These are phyloP conservation scores for Spermophilus dauricus DNA, from an alignment of 2,113 vertebrate genomes.

Conservation along the genomic window DNA sequence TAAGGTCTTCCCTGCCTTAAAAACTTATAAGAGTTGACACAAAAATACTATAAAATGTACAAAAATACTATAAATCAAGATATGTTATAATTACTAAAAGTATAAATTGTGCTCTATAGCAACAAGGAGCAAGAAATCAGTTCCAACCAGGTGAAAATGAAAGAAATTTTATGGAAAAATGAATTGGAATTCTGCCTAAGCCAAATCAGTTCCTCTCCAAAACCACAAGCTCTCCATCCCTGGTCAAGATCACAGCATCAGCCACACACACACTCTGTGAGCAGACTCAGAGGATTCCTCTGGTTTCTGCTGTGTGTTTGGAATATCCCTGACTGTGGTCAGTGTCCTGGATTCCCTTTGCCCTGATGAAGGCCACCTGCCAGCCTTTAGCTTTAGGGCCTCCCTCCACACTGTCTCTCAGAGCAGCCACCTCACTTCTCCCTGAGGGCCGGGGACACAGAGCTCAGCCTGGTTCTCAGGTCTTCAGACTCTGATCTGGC, in stretches of 20 bases:
- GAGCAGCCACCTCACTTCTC: neutral
- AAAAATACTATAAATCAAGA: neutral
- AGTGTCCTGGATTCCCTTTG: neutral
- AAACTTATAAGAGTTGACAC: neutral
- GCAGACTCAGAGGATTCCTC: neutral
- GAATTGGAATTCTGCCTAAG: neutral
- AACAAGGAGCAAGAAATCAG: neutral
- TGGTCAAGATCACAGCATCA: neutral
- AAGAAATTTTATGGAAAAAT: neutral
- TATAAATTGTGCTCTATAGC: neutral
- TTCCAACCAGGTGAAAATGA: conserved; percentile 26
- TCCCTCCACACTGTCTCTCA: neutral
- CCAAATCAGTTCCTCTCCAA: neutral
- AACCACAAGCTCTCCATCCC: neutral
- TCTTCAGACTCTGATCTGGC: neutral
- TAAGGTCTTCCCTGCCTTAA: neutral
- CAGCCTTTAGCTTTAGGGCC: neutral
- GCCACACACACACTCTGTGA: neutral
- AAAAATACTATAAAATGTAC: neutral
- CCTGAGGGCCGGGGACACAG: neutral
- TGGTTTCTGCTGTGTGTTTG: neutral
- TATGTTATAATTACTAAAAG: conserved; percentile 6
- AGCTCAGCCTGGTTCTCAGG: neutral
- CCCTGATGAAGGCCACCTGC: neutral
- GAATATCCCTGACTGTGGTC: neutral